These are phyloP conservation scores for Alectura lathami DNA, from an alignment of 2,113 vertebrate species.

Conservation along the genomic window DNA sequence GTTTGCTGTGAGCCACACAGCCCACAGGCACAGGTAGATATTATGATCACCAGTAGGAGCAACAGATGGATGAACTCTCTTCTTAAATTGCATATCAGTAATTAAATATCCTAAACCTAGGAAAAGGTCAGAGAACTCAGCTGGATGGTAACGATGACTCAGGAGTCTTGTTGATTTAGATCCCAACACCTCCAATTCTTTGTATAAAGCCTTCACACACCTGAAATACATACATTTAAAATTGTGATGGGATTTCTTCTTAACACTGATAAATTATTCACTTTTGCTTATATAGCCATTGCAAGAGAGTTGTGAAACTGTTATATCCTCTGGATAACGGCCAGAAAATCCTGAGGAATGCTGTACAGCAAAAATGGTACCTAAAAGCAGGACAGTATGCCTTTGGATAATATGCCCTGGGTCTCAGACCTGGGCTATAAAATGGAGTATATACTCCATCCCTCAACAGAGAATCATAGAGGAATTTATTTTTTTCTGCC, in stretches of 20 bases:
- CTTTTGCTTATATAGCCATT: neutral
- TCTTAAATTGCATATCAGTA: neutral
- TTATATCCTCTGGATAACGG: neutral
- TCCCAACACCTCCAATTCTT: neutral
- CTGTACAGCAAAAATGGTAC: neutral
- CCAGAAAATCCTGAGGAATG: neutral
- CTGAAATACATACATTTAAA: neutral
- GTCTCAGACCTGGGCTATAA: neutral
- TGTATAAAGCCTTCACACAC: neutral
- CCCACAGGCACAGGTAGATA: neutral
- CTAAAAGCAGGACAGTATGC: neutral
- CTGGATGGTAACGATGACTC: neutral
- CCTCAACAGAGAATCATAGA: neutral
- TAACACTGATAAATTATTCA: neutral
- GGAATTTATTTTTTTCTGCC: neutral
- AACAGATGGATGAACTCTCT: neutral
- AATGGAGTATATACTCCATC: neutral
- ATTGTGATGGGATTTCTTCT: neutral
- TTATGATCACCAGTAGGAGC: neutral
- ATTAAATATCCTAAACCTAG: neutral
- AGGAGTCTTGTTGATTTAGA: neutral
- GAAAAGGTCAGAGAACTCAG: neutral
- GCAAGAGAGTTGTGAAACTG: neutral
- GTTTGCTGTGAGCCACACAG: neutral
- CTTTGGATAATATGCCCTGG: neutral